Evolutionary conservation across 2,113 vertebrate genomes (phyloP), one percentile per base, ranked within the genome.

Genomic region (Cichladusa arquata): DNA sequence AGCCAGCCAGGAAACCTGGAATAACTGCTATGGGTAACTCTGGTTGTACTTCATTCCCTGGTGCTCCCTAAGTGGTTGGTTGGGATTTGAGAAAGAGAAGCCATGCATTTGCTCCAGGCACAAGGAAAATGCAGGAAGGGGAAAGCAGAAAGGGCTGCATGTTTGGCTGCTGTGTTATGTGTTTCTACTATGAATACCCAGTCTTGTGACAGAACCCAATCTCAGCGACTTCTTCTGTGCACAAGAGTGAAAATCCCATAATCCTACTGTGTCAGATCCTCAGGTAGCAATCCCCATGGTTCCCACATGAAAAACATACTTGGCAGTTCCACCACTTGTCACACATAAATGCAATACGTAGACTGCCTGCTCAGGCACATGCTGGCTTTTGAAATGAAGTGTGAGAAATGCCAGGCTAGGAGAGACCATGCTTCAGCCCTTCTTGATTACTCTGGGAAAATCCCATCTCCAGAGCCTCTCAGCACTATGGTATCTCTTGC

Each of bases 251-350:
- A 86, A 81, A 95, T 48, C 65, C 58, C 3, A 0, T 84, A 91
- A 91, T 53, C 36, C 81, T 24, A 28, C 57, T 1, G 2, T 20
- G 64, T 44, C 6, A 0, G 77, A 91, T 65, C 60, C 62, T 31
- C 0, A 1, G 38, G 82, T 4, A 86, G 29, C 31, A 42, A 53
- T 34, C 34, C 71, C 60, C 86, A 38, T 7, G 51, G 48, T 4
- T 92, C 80, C 76, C 62, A 51, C 73, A 38, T 0, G 33, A 69
- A 88, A 67, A 67, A 44, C 56, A 20, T 6, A 62, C 61, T 70
- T 76, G 81, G 77, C 77, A 93, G 70, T 42, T 84, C 83, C 84
- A 22, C 83, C 84, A 22, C 70, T 71, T 25, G 44, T 54, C 50
- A 67, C 80, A 44, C 1, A 2, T 7, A 81, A 80, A 80, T 31